Base-by-base conservation (phyloP, 2,113 vertebrate genomes). In the Cheilinus undulatus region DNA sequence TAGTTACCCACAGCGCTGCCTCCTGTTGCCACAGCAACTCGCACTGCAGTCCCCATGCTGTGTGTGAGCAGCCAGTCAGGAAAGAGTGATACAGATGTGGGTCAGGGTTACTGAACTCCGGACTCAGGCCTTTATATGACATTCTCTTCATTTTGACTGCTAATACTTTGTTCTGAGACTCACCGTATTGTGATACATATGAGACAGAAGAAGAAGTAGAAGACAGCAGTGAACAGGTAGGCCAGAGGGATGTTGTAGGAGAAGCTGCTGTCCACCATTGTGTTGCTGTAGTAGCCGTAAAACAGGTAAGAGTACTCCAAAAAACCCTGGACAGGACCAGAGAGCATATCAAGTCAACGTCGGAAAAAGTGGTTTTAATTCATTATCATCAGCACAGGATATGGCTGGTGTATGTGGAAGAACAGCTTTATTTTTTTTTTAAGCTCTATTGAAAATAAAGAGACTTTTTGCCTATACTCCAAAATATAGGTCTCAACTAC, bases 231-330 rank as follows among this genome's bases (percentile, higher is more conserved):
- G 53, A 94, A 88, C 40, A 97, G 88, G 89, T 96, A 97, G 22
- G 95, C 90, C 67, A 96, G 49, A 0, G 95, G 90, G 60, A 96
- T 87, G 87, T 93, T 95, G 84, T 95, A 96, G 30, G 75, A 89
- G 81, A 93, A 90, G 54, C 60, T 71, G 0, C 6, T 14, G 64
- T 66, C 77, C 23, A 87, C 84, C 26, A 83, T 12, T 0, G 90
- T 87, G 82, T 91, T 91, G n/a, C 87, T 92, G 87, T 96, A 97
- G 86, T 88, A 96, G 15, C 96, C 96, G 1, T 97, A 97, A 86
- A 97, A 97, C 71, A 97, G 80, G 48, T 92, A 95, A 0, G 96
- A 95, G 82, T 94, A 94, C 68, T 96, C 96, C 85, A 97, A 92
- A 58, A 95, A 95, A 5, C 96, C 96, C 96, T 97, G 84, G 11